Evolutionary conservation across 2,888 invertebrate species (phyloP).

Genomic region (Leptothorax acervorum): DNA sequence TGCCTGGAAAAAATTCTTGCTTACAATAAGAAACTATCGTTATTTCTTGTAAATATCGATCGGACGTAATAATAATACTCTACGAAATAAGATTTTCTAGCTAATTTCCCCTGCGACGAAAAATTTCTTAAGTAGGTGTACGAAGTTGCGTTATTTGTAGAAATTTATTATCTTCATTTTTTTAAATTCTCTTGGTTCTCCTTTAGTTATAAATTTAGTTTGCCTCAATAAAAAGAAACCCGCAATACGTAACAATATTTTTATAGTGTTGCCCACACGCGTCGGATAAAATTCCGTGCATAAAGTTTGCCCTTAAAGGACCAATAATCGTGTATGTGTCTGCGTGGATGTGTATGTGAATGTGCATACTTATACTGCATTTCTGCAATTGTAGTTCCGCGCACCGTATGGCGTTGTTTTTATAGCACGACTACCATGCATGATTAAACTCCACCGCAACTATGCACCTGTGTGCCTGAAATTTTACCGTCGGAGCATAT

Average conservation of each 20-base stretch:
- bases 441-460: conserved; percentile 49
- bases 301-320: conserved; percentile 43
- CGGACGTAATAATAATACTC: background rate
- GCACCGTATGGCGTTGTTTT: conserved; percentile 37
- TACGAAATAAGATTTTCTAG: background rate
- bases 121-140: conserved; percentile 1
- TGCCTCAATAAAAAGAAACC: background rate
- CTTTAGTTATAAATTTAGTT: background rate
- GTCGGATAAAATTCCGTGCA: conserved; percentile 25
- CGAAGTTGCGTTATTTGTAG: background rate
- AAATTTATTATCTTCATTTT: conserved; percentile 16
- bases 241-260: conserved; percentile 27
- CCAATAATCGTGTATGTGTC: background rate
- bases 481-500: conserved; percentile 18
- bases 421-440: conserved; percentile 45
- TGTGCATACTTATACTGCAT: background rate
- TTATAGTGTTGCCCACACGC: background rate
- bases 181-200: background rate
- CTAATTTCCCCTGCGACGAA: conserved; percentile 1
- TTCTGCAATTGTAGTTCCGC: conserved; percentile 34
- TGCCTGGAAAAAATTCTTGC: conserved; percentile 37
- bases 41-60: conserved; percentile 36
- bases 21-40: background rate
- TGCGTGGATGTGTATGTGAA: background rate
- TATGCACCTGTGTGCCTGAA: conserved; percentile 46